Evolutionary conservation across 2,888 invertebrate species (phyloP), one percentile per base, ranked within the genome.

Genomic region (Coleophora flavipennella): DNA sequence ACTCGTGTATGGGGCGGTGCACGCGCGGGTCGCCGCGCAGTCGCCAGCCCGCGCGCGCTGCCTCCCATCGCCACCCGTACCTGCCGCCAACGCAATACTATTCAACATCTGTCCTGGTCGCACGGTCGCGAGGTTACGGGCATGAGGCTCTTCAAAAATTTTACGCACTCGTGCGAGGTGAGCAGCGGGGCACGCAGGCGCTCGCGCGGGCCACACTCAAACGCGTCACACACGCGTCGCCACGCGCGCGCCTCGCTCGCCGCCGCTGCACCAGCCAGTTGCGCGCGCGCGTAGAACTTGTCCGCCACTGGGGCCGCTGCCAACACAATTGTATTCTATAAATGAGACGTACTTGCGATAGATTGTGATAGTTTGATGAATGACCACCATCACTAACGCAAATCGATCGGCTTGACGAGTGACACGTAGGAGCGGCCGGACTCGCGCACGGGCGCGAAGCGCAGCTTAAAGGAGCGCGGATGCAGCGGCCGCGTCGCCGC

Each of bases 1-100:
- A 84, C 58, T 85, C 86, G 32, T 68, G 68, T 47, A 86, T 73
- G 53, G 72, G 80, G 59, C 83, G 85, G 47, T 67, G 49, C 25
- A 76, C 61, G 36, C 42, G 40, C 44, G 39, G 13, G 31, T 44
- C 40, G 40, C 34, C 63, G 8, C 54, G 33, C 43, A 49, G 39
- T 49, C 52, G 28, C 51, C 41, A 31, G 53, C 31, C 45, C 26
- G 46, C 46, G 40, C 57, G 45, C 37, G 29, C 46, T 61, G 49
- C 52, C 72, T 13, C 35, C 35, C 35, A 26, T 9, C 14, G 63
- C 71, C 75, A 67, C 8, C 81, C 74, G 51, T 83, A 85, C 73
- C 87, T 87, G 46, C 62, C 7, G 2, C 28, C 8, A 27, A 27
- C 28, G 28, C 8, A 27, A 27, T 9, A n/a, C n/a, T n/a, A 29